Base-by-base conservation (phyloP, 1,140 invertebrate species). In the Akabosia matsudoensis region DNA sequence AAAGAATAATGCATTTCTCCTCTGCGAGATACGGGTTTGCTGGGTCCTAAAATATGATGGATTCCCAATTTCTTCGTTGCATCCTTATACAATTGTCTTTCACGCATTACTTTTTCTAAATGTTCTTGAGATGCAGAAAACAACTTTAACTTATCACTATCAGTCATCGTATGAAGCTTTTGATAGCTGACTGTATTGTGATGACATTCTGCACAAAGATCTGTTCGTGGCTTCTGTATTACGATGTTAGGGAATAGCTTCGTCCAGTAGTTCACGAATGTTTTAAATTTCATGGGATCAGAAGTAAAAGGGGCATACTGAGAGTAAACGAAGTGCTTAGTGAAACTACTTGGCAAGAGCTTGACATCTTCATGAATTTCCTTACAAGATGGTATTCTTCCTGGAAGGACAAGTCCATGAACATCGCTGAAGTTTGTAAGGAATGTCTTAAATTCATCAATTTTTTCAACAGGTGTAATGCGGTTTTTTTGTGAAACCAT, bases 1-100 rank as follows among this genome's bases (percentile, higher is more conserved):
- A 76, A 76, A 1, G 67, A 72, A 28, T 72, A 72, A 22, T 76
- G 75, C 45, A 71, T 73, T 56, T 30, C 7, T 7, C 37, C 70
- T 18, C n/a, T 1, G 16, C 24, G 33, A 0, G 67, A 61, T 7
- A 45, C 7, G 7, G 37, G 37, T 45, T 7, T 45, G 37, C 18
- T 45, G 7, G 7, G 37, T 18, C 7, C 7, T 7, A 45, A 18
- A 10, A 18, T n/a, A 45, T 45, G 18, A 45, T 45, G 37, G 37
- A 10, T 45, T 7, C 7, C 7, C 18, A 18, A 45, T 45, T 7
- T 45, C 37, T 45, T 45, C n/a, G 37, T 45, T 10, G 37, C 37
- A 45, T 45, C 37, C 7, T 10, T 7, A 18, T 45, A 45, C 7
- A 10, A 10, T 45, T 45, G 7, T 10, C 37, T 7, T 18, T 45